A percentile compares a stretch with the other conserved stretches of the same genome.
These are phyloP conservation scores for Aradophagus sp. DNA, from an alignment of 1,140 invertebrate genomes.

Conservation along the genomic window DNA sequence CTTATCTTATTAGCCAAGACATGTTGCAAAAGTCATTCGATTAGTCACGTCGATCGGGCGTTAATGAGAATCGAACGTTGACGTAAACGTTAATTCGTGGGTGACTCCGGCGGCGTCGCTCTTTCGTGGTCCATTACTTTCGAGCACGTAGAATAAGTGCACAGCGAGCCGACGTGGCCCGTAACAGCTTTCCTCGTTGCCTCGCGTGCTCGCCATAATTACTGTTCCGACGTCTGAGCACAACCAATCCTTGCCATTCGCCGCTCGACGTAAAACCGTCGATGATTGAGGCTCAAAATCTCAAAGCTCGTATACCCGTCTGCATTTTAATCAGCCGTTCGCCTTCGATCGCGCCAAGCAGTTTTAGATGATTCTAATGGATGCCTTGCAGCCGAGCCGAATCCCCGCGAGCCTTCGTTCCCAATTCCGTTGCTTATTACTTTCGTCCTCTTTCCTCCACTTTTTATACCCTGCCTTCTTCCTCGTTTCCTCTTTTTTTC, in stretches of 20 bases:
- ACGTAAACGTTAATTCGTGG: constrained; percentile 31
- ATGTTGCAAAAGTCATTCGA: constrained; percentile 50
- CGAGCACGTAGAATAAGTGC: constrained; percentile 9
- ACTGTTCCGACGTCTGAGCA: constrained; percentile 8
- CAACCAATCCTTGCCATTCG: background rate
- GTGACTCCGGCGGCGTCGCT: constrained; percentile 10
- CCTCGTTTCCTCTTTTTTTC: no score
- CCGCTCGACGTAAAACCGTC: no score
- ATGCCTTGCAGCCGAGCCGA: no score
- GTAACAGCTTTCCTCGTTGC: constrained; percentile 5
- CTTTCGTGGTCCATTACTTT: constrained; percentile 38
- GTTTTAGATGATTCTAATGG: no score
- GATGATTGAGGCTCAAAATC: no score
- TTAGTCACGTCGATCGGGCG: constrained; percentile 45
- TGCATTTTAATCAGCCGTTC: no score
- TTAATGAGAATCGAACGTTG: constrained; percentile 46
- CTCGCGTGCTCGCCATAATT: constrained; percentile 26
- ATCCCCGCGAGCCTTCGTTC: no score
- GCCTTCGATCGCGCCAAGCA: no score
- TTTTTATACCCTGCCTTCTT: no score
- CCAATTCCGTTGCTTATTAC: no score
- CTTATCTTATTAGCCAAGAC: constrained; percentile 34
- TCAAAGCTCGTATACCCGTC: no score
- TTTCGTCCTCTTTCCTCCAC: no score
- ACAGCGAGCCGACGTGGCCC: constrained; percentile 1